Evolutionary conservation across 2,888 invertebrate genomes (phyloP), one percentile per base, ranked within the genome.

Genomic region (Baccha elongata): DNA sequence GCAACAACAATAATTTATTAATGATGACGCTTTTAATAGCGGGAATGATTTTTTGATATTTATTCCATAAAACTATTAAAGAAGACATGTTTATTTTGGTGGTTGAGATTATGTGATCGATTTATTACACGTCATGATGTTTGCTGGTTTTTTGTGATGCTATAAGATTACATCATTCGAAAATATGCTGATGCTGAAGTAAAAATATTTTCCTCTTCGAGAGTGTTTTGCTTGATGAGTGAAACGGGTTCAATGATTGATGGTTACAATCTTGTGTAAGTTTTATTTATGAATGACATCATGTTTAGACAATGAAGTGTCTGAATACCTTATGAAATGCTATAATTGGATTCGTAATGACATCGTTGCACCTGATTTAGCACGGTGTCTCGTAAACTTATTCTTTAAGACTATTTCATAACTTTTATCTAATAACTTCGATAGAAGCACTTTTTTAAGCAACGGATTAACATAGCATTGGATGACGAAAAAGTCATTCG

Each of bases 61-160:
- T 68, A 32, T 23, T 26, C 60, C 60, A 13, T 13, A n/a, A 23
- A 60, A 44, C 44, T 60, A 26, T 40, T 55, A 69, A 64, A 64
- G 52, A 40, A 69, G 64, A 76, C 71, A 42, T 78, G 72, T 72
- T 76, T 75, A 48, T 72, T 19, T 71, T 64, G 40, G 40, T 40
- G 21, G 58, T 55, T 48, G 55, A 46, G 55, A 58, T 21, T 75
- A 44, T 68, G 40, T 53, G 53, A 44, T 19, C 44, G 65, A 67
- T 67, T 52, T 65, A 67, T 71, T 15, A 37, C 19, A 42, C 35
- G 23, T 53, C 52, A n/a, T n/a, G n/a, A n/a, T n/a, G n/a, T n/a
- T 46, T 35, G 40, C 13, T 15, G 1, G 11, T 8, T 11, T 52
- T 29, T 35, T 17, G 10, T 42, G 58, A 7, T 23, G 21, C 40